These are phyloP conservation scores for Drosophila cognata DNA, from an alignment of 2,888 invertebrate species.

Conservation along the genomic window DNA sequence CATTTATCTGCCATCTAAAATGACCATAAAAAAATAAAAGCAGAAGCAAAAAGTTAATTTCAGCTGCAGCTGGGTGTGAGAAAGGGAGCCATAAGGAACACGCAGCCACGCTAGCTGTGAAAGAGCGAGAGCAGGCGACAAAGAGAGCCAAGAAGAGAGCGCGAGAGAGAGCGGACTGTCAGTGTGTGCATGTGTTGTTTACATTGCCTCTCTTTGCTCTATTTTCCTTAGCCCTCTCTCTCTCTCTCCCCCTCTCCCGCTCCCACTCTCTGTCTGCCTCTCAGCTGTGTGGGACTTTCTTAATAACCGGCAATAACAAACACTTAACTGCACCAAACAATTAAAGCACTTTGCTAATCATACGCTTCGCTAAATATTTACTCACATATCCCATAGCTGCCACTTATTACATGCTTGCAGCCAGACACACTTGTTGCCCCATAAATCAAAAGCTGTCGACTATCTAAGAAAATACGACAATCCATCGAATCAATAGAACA, in stretches of 20 bases:
- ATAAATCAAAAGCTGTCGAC: conserved; percentile 18
- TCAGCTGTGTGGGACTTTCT: conserved; percentile 27
- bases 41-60: conserved; percentile 20
- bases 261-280: background rate
- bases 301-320: conserved; percentile 51
- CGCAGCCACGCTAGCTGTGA: conserved; percentile 7
- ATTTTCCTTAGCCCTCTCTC: background rate
- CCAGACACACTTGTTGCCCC: conserved; percentile 29
- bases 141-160: conserved; percentile 22
- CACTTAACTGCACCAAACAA: conserved; percentile 41
- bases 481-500: conserved; percentile 6
- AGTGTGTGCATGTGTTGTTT: conserved; percentile 39
- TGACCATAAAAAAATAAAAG: conserved; percentile 4
- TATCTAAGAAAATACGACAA: background rate
- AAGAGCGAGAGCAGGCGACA: conserved; percentile 10
- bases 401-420: conserved; percentile 24
- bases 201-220: conserved; percentile 36
- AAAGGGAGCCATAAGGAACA: conserved; percentile 24
- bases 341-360: conserved; percentile 45
- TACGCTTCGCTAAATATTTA: conserved; percentile 3
- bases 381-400: conserved; percentile 18
- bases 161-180: conserved; percentile 9
- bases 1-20: conserved; percentile 16
- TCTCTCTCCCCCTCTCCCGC: background rate
- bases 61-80: conserved; percentile 33